These are phyloP conservation scores for Heteropelma amictum DNA, from an alignment of 2,888 invertebrate genomes.

Conservation along the genomic window DNA sequence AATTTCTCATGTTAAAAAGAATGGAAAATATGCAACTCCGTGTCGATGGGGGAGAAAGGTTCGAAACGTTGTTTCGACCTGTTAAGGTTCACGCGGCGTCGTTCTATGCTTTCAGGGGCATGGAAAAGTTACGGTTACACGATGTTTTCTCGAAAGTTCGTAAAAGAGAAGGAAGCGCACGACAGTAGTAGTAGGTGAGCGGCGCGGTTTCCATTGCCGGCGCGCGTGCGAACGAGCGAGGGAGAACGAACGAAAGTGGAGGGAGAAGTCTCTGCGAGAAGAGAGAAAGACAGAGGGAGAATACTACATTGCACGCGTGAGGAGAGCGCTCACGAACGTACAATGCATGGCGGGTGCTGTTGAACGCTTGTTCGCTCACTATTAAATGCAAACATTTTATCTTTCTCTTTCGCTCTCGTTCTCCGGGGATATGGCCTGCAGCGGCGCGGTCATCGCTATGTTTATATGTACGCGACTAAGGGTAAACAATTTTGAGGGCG, in stretches of 20 bases:
- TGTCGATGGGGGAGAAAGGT: not conserved
- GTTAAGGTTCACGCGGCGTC: slow-evolving; percentile 24
- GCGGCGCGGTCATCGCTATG: slow-evolving; percentile 58
- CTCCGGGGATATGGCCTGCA: slow-evolving; percentile 24
- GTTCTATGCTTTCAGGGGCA: slow-evolving; percentile 21
- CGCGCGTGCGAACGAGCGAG: slow-evolving; percentile 11
- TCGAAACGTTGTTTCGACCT: slow-evolving; percentile 11
- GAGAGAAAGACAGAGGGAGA: slow-evolving; percentile 41
- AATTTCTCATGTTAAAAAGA: not conserved
- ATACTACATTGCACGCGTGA: slow-evolving; percentile 50
- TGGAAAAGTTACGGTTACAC: slow-evolving; percentile 59
- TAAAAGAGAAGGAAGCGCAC: slow-evolving; percentile 60
- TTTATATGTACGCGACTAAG: slow-evolving; percentile 65
- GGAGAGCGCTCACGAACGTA: slow-evolving; percentile 61
- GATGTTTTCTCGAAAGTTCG: slow-evolving; percentile 75
- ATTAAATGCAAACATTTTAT: slow-evolving; percentile 22
- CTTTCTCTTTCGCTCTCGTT: slow-evolving; percentile 13
- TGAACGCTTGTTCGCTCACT: slow-evolving; percentile 23
- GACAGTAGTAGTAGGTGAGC: slow-evolving; percentile 44
- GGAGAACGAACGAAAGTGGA: slow-evolving; percentile 11
- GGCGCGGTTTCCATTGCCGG: slow-evolving; percentile 19
- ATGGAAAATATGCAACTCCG: slow-evolving; percentile 8
- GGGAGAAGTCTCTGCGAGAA: slow-evolving; percentile 37
- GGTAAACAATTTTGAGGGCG: slow-evolving; percentile 67
- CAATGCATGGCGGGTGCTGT: slow-evolving; percentile 65